These are phyloP conservation scores for Idaea dimidiata DNA, from an alignment of 2,888 invertebrate genomes.

Conservation along the genomic window DNA sequence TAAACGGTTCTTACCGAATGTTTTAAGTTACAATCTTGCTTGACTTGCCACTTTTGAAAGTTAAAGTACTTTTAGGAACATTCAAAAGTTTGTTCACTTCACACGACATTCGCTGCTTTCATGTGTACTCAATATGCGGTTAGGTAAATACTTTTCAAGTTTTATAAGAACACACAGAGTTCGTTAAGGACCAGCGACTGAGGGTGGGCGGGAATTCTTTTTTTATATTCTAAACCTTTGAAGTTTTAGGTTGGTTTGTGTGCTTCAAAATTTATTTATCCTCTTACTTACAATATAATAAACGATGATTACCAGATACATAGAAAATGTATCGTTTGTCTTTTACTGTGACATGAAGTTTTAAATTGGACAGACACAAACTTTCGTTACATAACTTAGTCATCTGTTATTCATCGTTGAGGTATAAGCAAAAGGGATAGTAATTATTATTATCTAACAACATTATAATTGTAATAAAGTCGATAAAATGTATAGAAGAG, in stretches of 20 bases:
- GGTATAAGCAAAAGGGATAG: too few relatives aligned
- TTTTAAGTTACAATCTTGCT: background rate
- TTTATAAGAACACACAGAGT: background rate
- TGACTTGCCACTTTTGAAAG: constrained; percentile 1
- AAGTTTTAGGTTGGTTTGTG: background rate
- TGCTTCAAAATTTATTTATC: background rate
- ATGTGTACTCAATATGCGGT: background rate
- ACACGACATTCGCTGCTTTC: constrained; percentile 1
- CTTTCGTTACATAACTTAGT: too few relatives aligned
- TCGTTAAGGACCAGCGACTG: background rate
- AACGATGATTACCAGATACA: too few relatives aligned
- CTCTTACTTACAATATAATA: background rate
- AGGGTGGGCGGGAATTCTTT: background rate
- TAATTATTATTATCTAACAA: too few relatives aligned
- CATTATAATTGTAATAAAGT: too few relatives aligned
- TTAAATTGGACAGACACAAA: too few relatives aligned
- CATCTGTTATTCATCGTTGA: too few relatives aligned
- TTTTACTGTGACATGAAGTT: too few relatives aligned
- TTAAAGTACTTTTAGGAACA: background rate
- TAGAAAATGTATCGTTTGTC: too few relatives aligned
- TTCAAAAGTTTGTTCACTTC: background rate
- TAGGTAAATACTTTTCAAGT: background rate
- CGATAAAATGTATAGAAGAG: too few relatives aligned
- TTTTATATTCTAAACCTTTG: background rate
- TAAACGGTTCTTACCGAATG: background rate